A percentile compares a stretch with the other conserved stretches of the same genome.
Evolutionary conservation across 2,888 invertebrate genomes (phyloP).

Genomic region (Hartigia nigra): DNA sequence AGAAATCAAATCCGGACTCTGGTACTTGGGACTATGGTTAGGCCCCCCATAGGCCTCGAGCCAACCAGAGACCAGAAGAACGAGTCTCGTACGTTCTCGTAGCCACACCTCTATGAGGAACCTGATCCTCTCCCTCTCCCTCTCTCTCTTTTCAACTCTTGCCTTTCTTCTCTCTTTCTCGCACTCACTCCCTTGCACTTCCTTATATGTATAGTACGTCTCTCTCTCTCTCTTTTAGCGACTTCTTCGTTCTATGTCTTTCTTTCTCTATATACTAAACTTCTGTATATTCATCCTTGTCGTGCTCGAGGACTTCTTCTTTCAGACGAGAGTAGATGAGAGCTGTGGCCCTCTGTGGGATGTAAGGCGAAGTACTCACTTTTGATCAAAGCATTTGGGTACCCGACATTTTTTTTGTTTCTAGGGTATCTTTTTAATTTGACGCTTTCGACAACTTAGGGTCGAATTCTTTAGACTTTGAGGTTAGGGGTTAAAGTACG

Average conservation of each 20-base stretch:
- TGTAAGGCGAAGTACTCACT: not conserved
- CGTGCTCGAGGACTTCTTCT: not conserved
- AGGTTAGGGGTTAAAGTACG: not conserved
- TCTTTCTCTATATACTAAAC: constrained; percentile 6
- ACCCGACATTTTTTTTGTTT: not conserved
- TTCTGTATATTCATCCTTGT: constrained; percentile 7
- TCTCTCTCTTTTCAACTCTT: constrained; percentile 28
- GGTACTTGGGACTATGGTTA: constrained; percentile 40
- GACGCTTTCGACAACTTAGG: not conserved
- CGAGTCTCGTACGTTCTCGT: constrained; percentile 56
- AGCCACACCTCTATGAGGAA: constrained; percentile 61
- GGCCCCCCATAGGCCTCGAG: constrained; percentile 60
- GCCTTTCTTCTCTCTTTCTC: constrained; percentile 17
- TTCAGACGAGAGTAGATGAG: not conserved
- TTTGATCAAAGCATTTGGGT: not conserved
- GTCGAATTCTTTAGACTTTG: not conserved
- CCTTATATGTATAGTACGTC: not conserved
- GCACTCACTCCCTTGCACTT: constrained; percentile 14
- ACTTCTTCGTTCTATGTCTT: constrained; percentile 26
- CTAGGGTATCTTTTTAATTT: not conserved
- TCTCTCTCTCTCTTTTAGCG: constrained; percentile 16
- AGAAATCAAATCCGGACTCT: not conserved
- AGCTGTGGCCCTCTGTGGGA: constrained; percentile 18
- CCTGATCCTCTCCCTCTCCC: constrained; percentile 46
- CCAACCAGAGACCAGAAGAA: constrained; percentile 63